These are phyloP conservation scores for Anagrus nilaparvatae DNA, from an alignment of 1,140 invertebrate species.

Conservation along the genomic window DNA sequence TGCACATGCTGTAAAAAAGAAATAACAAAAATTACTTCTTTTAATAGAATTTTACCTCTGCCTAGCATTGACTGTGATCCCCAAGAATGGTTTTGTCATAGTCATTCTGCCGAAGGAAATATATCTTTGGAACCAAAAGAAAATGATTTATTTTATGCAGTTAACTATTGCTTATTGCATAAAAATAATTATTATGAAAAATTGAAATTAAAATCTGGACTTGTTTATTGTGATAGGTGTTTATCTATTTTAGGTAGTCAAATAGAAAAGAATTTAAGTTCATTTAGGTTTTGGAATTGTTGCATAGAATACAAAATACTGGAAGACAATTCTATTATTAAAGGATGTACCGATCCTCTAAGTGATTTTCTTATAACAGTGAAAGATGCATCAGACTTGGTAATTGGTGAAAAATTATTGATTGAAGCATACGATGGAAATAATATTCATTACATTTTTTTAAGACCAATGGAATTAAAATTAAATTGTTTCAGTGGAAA, in stretches of 20 bases:
- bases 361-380: conserved; percentile 33
- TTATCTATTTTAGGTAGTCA: conserved; percentile 27
- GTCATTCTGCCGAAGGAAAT: conserved; percentile 19
- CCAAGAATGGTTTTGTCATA: conserved; percentile 37
- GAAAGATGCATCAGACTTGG: conserved; percentile 20
- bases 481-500: conserved; percentile 28
- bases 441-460: conserved; percentile 25
- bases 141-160: conserved; percentile 32
- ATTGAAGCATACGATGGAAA: conserved; percentile 26
- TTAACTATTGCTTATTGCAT: conserved; percentile 28
- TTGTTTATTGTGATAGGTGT: conserved; percentile 29
- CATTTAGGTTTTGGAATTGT: conserved; percentile 34
- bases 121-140: conserved; percentile 23
- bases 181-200: conserved; percentile 22
- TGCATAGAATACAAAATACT: conserved; percentile 23
- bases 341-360: conserved; percentile 21
- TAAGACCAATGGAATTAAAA: conserved; percentile 33
- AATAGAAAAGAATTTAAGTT: conserved; percentile 17
- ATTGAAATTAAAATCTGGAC: conserved; percentile 20
- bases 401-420: conserved; percentile 28
- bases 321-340: conserved; percentile 5
- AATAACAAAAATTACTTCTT: conserved; percentile 24
- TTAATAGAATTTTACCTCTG: conserved; percentile 31
- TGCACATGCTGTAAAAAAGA: conserved; percentile 28
- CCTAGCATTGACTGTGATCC: conserved; percentile 32